Conservation (phyloP, 2,797 vertebrate species). For the Phalanger gymnotis region DNA sequence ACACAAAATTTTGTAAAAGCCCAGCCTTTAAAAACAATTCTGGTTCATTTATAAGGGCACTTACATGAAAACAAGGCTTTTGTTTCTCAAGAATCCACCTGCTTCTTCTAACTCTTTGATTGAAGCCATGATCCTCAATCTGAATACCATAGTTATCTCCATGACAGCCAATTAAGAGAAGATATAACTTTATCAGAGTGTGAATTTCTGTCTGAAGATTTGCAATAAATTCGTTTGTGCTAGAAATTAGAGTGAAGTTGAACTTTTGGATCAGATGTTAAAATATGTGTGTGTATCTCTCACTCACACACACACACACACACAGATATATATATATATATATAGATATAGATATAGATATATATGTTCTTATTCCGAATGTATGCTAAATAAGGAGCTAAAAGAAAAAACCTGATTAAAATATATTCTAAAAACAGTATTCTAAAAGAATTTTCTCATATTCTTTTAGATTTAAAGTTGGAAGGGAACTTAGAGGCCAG, state of each 20-base stretch:
- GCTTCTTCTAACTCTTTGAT: constrained; percentile 47
- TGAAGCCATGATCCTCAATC: constrained; percentile 35
- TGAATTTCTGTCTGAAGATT: not conserved
- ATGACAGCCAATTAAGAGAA: not conserved
- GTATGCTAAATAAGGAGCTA: not conserved
- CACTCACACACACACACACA: too few relatives aligned
- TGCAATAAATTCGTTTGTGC: not conserved
- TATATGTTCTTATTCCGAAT: not conserved
- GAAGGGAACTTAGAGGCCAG: not conserved
- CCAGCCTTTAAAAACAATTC: not conserved
- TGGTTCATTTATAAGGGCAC: not conserved
- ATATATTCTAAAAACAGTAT: not conserved
- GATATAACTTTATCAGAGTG: not conserved
- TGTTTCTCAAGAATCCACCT: constrained; percentile 35
- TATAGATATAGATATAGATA: too few relatives aligned
- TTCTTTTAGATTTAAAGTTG: not conserved
- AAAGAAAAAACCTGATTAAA: not conserved
- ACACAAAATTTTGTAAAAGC: not conserved
- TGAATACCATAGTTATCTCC: constrained; percentile 13
- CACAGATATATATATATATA: too few relatives aligned
- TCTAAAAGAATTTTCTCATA: not conserved
- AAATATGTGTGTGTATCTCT: too few relatives aligned
- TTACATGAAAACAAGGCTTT: constrained; percentile 29
- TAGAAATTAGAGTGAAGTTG: not conserved
- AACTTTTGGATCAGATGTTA: not conserved